Base-by-base conservation (phyloP, 2,113 vertebrate genomes). In the Cavia porcellus region DNA sequence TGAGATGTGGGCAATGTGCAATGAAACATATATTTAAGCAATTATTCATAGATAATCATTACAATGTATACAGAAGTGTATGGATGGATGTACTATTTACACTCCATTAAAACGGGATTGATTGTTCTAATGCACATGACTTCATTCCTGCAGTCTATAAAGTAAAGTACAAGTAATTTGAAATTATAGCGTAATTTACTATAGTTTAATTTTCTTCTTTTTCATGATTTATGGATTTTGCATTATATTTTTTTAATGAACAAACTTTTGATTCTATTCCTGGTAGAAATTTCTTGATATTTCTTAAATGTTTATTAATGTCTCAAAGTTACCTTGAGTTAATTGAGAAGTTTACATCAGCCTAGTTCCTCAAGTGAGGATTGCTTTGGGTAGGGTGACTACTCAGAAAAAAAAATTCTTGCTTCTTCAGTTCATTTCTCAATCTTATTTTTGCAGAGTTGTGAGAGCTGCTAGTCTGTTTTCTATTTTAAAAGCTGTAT, bases 121-220 rank as follows among this genome's bases (percentile, higher is more conserved):
- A n/a, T 89, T 30, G 30, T 12, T 3, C 62, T 50, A 35, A 19
- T 11, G 14, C 32, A 11, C 62, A 28, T 14, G n/a, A 62, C 57
- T 94, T 64, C 20, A 92, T 52, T 85, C 77, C 47, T 84, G 45
- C 59, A 75, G 2, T 77, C 10, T n/a, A n/a, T n/a, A n/a, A n/a
- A 50, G 86, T 70, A 72, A 92, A 83, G n/a, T 95, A 74, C 89
- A 97, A 79, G 30, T 15, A 35, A 15, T 96, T 96, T 94, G 14
- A 92, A 45, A 80, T 92, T 30, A 42, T 3, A 22, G 20, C 28
- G 20, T 42, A 64, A 89, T 62, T 45, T 2, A 77, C 87, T 61
- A 22, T 50, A 90, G 70, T 28, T 95, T 89, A 19, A 1, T 62
- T 92, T 88, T 89, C 50, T 64, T 89, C 42, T 22, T 35, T 92